phyloP scores from a whole-genome alignment of 2,797 vertebrate species.

The Sebastes paucispinis region DNA sequence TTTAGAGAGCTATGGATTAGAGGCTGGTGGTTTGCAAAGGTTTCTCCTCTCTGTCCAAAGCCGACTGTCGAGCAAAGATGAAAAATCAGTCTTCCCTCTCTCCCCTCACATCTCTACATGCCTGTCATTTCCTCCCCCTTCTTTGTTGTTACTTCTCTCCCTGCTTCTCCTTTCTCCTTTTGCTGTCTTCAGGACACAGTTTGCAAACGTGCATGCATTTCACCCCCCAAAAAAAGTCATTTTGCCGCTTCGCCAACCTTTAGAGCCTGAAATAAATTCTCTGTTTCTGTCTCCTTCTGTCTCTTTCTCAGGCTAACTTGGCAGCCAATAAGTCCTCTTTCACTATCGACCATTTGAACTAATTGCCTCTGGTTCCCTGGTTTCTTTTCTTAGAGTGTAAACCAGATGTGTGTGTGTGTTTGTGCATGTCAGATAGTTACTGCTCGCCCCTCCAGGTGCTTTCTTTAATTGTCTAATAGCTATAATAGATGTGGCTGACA shows the following conservation, averaged over 20 bases:
- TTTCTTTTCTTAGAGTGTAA: conserved; percentile 35
- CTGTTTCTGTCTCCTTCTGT: conserved; percentile 7
- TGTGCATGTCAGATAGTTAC: conserved; percentile 44
- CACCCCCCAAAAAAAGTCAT: background rate
- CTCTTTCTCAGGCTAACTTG: conserved; percentile 27
- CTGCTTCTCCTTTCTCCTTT: background rate
- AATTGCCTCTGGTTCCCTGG: conserved; percentile 51
- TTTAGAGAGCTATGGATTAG: conserved; percentile 23
- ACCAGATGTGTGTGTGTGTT: conserved; percentile 7
- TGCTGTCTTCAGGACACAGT: conserved; percentile 12
- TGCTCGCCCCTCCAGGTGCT: conserved; percentile 39
- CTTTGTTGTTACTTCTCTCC: background rate
- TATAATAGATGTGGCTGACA: conserved; percentile 25
- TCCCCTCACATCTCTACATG: background rate
- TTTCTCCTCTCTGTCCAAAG: background rate
- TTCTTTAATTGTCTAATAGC: conserved; percentile 56
- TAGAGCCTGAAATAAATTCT: conserved; percentile 20
- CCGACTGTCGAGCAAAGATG: conserved; percentile 22
- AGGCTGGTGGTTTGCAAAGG: conserved; percentile 18
- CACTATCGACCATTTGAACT: conserved; percentile 49
- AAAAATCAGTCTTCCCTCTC: conserved; percentile 10
- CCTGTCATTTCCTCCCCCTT: background rate
- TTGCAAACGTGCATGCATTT: background rate
- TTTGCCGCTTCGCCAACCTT: conserved; percentile 31
- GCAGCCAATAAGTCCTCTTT: conserved; percentile 40